These are phyloP conservation scores for Enteromius afrohamiltoni DNA, from an alignment of 2,797 vertebrate genomes.

Conservation along the genomic window DNA sequence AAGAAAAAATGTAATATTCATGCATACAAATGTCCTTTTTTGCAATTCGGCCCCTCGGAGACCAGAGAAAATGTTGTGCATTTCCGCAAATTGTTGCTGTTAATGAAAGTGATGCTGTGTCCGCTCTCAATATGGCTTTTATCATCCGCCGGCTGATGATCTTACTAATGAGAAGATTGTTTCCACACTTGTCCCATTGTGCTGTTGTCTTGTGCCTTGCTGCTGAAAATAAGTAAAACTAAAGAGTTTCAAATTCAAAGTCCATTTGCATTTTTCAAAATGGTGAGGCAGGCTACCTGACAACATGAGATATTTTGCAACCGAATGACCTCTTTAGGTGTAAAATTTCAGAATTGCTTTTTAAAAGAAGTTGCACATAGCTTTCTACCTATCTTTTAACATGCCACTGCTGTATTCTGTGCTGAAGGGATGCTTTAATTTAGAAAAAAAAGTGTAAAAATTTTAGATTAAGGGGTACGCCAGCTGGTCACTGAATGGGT, in stretches of 20 bases:
- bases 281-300: not conserved
- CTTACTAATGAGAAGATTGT: constrained; percentile 40
- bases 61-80: constrained; percentile 56
- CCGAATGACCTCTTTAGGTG: not conserved
- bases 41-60: constrained; percentile 59
- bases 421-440: not conserved
- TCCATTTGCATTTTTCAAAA: not conserved
- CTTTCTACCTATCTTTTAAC: not conserved
- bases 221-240: constrained; percentile 5
- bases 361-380: not conserved
- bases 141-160: constrained; percentile 36
- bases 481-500: not conserved
- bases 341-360: not conserved
- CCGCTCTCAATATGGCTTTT: constrained; percentile 1
- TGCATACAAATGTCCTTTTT: constrained; percentile 73
- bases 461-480: not conserved
- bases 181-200: constrained; percentile 34
- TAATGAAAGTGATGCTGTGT: constrained; percentile 37
- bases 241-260: constrained; percentile 21
- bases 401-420: not conserved
- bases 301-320: not conserved
- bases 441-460: not conserved
- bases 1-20: constrained; percentile 73
- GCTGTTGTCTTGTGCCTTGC: not conserved
- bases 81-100: constrained; percentile 54